These are phyloP conservation scores for Acinonyx jubatus DNA, from an alignment of 2,113 vertebrate genomes.

Conservation along the genomic window DNA sequence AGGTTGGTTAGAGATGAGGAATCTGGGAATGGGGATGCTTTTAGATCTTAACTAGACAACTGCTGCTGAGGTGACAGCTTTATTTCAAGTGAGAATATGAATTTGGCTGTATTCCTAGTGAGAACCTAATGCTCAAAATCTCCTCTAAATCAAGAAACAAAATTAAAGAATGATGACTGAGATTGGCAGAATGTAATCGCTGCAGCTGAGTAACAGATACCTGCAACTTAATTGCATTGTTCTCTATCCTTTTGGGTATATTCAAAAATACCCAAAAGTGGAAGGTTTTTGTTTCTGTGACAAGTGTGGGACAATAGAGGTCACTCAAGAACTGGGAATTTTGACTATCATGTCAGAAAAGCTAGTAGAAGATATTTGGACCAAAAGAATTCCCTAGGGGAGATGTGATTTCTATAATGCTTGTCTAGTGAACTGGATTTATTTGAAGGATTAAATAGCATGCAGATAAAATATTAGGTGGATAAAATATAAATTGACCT, in stretches of 20 bases:
- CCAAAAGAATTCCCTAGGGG: neutral
- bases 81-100: conserved; percentile 48
- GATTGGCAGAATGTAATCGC: conserved; percentile 6
- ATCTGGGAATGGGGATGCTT: conserved; percentile 20
- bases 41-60: conserved; percentile 45
- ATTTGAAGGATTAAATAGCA: conserved; percentile 32
- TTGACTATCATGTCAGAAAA: conserved; percentile 29
- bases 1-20: conserved; percentile 43
- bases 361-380: neutral
- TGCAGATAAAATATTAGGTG: conserved; percentile 15
- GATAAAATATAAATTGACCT: neutral
- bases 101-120: conserved; percentile 45
- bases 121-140: conserved; percentile 14
- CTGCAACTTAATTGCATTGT: neutral
- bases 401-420: neutral
- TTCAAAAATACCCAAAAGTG: neutral
- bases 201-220: conserved; percentile 13
- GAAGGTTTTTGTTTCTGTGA: neutral
- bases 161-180: conserved; percentile 26
- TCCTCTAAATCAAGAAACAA: neutral
- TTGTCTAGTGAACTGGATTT: conserved; percentile 6
- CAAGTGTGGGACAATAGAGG: neutral
- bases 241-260: neutral
- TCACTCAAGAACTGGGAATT: neutral
- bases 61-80: conserved; percentile 24